phyloP scores from a whole-genome alignment of 2,113 vertebrate species.

The Tragulus kanchil region DNA sequence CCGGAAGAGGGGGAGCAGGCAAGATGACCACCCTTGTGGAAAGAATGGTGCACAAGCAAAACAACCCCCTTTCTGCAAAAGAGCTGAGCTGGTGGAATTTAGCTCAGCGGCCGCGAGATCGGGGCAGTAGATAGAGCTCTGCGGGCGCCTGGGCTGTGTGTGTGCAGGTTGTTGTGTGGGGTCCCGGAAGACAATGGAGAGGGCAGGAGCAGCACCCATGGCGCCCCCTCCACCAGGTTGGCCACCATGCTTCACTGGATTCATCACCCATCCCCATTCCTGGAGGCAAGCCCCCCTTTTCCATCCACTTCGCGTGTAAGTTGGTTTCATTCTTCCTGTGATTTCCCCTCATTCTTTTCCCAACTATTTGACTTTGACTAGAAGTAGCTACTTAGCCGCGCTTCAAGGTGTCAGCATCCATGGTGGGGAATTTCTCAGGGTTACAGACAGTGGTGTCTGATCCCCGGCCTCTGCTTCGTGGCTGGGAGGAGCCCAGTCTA shows the following conservation, averaged over 20 bases:
- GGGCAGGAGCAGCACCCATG: not conserved
- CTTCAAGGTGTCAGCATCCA: not conserved
- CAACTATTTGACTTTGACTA: not conserved
- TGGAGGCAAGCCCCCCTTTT: conserved; percentile 43
- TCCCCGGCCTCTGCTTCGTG: not conserved
- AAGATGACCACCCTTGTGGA: conserved; percentile 45
- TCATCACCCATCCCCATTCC: not conserved
- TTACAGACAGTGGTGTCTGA: not conserved
- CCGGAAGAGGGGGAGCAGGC: conserved; percentile 30
- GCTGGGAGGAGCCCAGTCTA: not conserved
- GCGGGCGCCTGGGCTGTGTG: not conserved
- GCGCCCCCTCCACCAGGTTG: not conserved
- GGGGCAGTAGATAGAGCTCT: conserved; percentile 75
- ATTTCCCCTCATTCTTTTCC: not conserved
- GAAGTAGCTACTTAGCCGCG: not conserved
- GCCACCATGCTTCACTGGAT: not conserved
- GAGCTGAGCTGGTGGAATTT: conserved; percentile 85
- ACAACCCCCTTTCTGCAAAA: conserved; percentile 75
- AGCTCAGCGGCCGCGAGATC: conserved; percentile 70
- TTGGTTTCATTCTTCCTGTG: not conserved
- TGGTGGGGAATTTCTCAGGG: not conserved
- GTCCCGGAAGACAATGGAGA: conserved; percentile 57
- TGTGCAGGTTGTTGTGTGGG: conserved; percentile 44
- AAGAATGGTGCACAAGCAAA: conserved; percentile 68
- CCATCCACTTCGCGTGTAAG: conserved; percentile 56